A percentile compares a stretch with the other conserved stretches of the same genome.
phyloP scores from a whole-genome alignment of 2,113 vertebrate species.

The Aptenodytes patagonicus region DNA sequence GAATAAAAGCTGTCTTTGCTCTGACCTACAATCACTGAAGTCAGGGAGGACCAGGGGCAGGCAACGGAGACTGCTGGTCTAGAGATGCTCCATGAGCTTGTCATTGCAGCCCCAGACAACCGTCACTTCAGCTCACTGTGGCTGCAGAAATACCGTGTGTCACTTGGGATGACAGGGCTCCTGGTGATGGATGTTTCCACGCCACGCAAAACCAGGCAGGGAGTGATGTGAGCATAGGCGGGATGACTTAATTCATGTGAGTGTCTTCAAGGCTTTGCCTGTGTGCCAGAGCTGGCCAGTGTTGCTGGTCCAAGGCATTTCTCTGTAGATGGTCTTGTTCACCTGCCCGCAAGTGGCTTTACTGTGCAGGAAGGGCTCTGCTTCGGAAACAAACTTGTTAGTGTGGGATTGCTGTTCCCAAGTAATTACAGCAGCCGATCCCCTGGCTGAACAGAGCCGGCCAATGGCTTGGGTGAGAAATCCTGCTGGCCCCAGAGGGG shows the following conservation, averaged over 20 bases:
- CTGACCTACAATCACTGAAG: not conserved
- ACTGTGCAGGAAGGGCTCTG: not conserved
- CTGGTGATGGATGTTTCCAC: not conserved
- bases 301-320: not conserved
- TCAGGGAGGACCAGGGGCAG: not conserved
- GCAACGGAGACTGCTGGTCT: not conserved
- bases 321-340: not conserved
- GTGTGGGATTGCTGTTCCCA: not conserved
- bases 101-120: not conserved
- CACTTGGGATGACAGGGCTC: not conserved
- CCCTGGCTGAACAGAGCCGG: not conserved
- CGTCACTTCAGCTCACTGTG: not conserved
- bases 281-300: not conserved
- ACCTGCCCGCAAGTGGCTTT: not conserved
- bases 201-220: not conserved
- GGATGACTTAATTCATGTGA: not conserved
- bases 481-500: not conserved
- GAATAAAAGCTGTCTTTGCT: not conserved
- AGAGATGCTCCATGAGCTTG: not conserved
- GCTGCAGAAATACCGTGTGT: not conserved
- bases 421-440: not conserved
- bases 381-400: accelerated
- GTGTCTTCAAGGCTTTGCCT: not conserved
- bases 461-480: not conserved
- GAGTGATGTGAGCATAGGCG: not conserved